Evolutionary conservation across 2,113 vertebrate species (phyloP).

Genomic region (Parus major): DNA sequence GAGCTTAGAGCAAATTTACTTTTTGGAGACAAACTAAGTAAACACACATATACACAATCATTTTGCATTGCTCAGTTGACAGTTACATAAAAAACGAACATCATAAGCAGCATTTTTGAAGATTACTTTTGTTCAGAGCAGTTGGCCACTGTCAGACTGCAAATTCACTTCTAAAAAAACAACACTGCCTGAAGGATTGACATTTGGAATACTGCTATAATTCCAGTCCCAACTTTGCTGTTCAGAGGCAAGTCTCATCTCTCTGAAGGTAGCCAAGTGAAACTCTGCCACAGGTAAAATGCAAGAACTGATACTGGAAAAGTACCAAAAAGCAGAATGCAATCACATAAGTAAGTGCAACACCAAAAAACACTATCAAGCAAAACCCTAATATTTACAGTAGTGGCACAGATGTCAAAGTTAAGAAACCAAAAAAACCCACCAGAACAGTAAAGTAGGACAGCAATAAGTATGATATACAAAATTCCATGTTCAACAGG

Average conservation of each 20-base stretch:
- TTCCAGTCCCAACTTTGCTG: background rate
- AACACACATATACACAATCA: background rate
- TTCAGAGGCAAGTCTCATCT: background rate
- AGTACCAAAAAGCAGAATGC: background rate
- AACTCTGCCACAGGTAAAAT: background rate
- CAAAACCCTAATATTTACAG: background rate
- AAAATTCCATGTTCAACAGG: background rate
- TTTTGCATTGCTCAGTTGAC: background rate
- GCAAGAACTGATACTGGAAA: background rate
- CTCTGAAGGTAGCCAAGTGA: background rate
- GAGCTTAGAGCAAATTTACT: background rate
- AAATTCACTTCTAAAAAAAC: background rate
- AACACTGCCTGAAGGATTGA: background rate
- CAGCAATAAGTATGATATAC: fast-evolving
- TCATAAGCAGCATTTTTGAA: background rate
- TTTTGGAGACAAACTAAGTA: conserved; percentile 25
- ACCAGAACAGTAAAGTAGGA: background rate
- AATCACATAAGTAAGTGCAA: fast-evolving
- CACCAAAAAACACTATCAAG: background rate
- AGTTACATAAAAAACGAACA: background rate
- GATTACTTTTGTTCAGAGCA: background rate
- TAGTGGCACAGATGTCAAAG: background rate
- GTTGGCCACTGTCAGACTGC: background rate
- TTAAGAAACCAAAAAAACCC: background rate
- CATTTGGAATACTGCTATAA: background rate